Evolutionary conservation across 2,888 invertebrate species (phyloP), one percentile per base, ranked within the genome.

Genomic region (Drosophila testacea): DNA sequence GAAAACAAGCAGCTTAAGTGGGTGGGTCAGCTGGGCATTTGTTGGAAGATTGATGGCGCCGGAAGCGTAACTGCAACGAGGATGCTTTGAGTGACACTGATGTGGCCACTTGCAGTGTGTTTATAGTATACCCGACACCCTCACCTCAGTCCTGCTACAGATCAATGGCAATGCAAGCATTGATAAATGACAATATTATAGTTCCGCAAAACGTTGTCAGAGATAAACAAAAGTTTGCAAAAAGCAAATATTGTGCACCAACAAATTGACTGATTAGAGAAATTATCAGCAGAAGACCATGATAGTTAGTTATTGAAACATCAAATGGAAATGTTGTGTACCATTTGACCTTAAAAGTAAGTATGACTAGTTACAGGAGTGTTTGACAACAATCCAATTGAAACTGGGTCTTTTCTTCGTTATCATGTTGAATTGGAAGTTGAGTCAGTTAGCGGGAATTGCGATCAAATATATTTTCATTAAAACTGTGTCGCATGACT

Each of bases 321-420:
- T 55, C 62, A 73, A 85, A 83, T 88, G 85, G 86, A 80, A 82
- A 67, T 73, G 16, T 68, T 73, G 56, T 88, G 88, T 79, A 57
- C 6, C 42, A 44, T 10, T n/a, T 61, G 57, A 60, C 81, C 86
- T 83, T 9, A 34, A 27, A 32, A n/a, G 27, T 42, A 34, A 22
- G 11, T 22, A 10, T 4, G 10, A 10, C 9, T 36, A 4, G 11
- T 13, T 2, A 3, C 13, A 47, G 1, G 4, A 16, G 6, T 34
- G 7, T n/a, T 22, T 50, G 38, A 46, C 27, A 32, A 16, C 16
- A 48, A 48, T 9, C 4, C 4, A 7, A 48, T 50, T 60, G 30
- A 36, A 76, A 57, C 51, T 57, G 50, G 22, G 22, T 38, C 16
- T 7, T 4, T 30, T 13, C 10, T 27, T n/a, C 10, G 22, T 38